phyloP scores from a whole-genome alignment of 2,888 invertebrate species.

The Plusia festucae region DNA sequence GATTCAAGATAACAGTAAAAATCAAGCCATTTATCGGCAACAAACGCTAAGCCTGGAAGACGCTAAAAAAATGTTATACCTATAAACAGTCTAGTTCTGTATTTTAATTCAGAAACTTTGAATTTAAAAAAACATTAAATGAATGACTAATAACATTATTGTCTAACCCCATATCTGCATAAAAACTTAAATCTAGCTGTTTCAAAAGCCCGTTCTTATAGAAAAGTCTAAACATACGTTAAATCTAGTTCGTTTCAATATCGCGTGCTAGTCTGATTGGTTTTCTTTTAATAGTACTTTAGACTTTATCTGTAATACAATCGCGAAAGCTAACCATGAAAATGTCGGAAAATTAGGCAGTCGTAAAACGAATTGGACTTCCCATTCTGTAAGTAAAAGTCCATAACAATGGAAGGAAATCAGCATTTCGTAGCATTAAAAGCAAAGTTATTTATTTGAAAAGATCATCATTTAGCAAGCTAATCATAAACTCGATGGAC shows the following conservation, averaged over 20 bases:
- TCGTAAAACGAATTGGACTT: conserved; percentile 35
- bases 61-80: too few relatives aligned
- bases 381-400: conserved; percentile 22
- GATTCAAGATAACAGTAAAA: too few relatives aligned
- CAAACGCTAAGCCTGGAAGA: too few relatives aligned
- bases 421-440: background rate
- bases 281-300: conserved; percentile 45
- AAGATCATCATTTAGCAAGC: too few relatives aligned
- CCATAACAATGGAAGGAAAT: background rate
- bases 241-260: conserved; percentile 35
- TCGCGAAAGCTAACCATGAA: conserved; percentile 29
- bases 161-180: background rate
- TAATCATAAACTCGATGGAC: too few relatives aligned
- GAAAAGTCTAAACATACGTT: conserved; percentile 13
- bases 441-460: background rate
- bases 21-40: too few relatives aligned
- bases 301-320: conserved; percentile 48
- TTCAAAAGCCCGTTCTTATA: conserved; percentile 15
- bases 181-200: conserved; percentile 9
- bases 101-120: too few relatives aligned
- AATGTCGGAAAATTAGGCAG: conserved; percentile 41
- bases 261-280: conserved; percentile 56
- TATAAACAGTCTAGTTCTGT: too few relatives aligned
- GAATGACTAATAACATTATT: too few relatives aligned
- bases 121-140: too few relatives aligned